Evolutionary conservation across 2,113 vertebrate species (phyloP).

Genomic region (Ornithorhynchus anatinus): DNA sequence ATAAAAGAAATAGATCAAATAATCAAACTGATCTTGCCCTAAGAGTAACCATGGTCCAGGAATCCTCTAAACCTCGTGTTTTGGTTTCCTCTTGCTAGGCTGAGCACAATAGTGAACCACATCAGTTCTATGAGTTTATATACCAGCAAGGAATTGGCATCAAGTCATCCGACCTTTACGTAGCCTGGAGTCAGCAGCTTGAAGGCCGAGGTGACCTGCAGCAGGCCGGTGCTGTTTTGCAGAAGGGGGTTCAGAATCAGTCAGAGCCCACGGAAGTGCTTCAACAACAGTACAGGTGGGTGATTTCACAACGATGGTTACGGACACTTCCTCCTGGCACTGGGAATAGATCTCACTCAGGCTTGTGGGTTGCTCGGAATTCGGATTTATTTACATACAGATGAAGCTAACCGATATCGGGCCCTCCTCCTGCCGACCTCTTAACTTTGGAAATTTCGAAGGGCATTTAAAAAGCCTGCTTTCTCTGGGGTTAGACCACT

Average conservation of each 20-base stretch:
- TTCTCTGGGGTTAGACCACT: too few species aligned
- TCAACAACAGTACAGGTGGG: conserved; percentile 77
- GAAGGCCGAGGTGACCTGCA: conserved; percentile 65
- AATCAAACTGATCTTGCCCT: too few species aligned
- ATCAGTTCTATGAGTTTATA: conserved; percentile 71
- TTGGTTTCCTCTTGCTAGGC: conserved; percentile 68
- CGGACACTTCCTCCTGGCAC: too few species aligned
- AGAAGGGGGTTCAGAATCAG: conserved; percentile 74
- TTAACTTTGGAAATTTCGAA: too few species aligned
- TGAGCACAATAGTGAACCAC: conserved; percentile 67
- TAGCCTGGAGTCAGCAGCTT: conserved; percentile 79
- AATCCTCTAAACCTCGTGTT: neutral
- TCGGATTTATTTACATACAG: too few species aligned
- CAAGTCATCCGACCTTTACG: conserved; percentile 69
- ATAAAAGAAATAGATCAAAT: too few species aligned
- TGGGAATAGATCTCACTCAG: too few species aligned
- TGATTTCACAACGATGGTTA: neutral
- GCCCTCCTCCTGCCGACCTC: too few species aligned
- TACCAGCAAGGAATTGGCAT: conserved; percentile 76
- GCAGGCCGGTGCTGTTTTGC: conserved; percentile 70
- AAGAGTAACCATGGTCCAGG: neutral
- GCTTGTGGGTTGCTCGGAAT: too few species aligned
- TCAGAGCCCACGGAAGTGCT: conserved; percentile 75
- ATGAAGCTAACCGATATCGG: too few species aligned
- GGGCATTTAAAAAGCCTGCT: too few species aligned